A percentile compares a stretch with the other conserved stretches of the same genome.
Evolutionary conservation across 1,140 invertebrate genomes (phyloP).

Genomic region (Diorhabda elongata): DNA sequence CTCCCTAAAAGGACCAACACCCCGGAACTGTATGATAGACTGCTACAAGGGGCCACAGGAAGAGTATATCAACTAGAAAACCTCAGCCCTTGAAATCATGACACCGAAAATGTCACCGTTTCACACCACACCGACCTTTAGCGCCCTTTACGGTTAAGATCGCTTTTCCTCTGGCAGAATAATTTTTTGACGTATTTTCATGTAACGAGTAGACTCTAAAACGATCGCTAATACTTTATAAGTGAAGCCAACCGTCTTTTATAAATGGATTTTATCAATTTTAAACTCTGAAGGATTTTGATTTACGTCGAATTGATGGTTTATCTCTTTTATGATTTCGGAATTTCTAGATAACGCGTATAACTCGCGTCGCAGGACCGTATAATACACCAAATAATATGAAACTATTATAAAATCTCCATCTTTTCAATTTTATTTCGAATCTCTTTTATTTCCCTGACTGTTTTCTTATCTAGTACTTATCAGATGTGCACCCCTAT

Average conservation of each 20-base stretch:
- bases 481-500: too few relatives aligned
- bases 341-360: conserved; percentile 13
- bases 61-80: conserved; percentile 40
- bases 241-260: conserved; percentile 47
- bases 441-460: too few relatives aligned
- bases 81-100: conserved; percentile 8
- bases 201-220: conserved; percentile 23
- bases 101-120: not conserved
- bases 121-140: not conserved
- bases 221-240: conserved; percentile 47
- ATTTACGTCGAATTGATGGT: conserved; percentile 35
- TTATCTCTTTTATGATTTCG: conserved; percentile 22
- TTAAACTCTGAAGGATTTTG: conserved; percentile 40
- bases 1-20: not conserved
- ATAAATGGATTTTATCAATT: conserved; percentile 50
- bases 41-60: conserved; percentile 34
- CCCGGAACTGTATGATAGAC: conserved; percentile 35
- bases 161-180: not conserved
- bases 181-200: conserved; percentile 1
- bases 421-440: too few relatives aligned
- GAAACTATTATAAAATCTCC: too few relatives aligned
- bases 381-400: too few relatives aligned
- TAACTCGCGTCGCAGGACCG: not conserved
- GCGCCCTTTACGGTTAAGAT: not conserved
- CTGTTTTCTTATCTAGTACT: too few relatives aligned